A percentile compares a stretch with the other conserved stretches of the same genome.
phyloP scores from a whole-genome alignment of 2,888 invertebrate species.

The Oxycera nigricornis region DNA sequence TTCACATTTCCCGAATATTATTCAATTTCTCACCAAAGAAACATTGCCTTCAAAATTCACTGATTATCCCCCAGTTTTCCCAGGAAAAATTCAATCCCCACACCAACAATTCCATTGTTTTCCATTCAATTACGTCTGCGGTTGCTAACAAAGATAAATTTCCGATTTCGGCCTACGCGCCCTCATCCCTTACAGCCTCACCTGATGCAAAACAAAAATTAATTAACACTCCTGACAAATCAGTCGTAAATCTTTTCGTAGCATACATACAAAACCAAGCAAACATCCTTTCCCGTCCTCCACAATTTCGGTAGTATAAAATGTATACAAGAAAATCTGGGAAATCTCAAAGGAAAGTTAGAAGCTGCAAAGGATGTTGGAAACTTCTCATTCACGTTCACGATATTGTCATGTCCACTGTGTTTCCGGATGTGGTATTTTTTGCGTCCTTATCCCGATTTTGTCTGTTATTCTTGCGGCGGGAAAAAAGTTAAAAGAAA shows the following conservation, averaged over 20 bases:
- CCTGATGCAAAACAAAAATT: constrained; percentile 24
- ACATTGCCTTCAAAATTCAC: too few species aligned
- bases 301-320: not conserved
- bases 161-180: not conserved
- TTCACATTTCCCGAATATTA: too few species aligned
- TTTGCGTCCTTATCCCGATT: not conserved
- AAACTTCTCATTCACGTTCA: not conserved
- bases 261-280: constrained; percentile 11
- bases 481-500: not conserved
- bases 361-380: not conserved
- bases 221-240: constrained; percentile 38
- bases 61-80: too few species aligned
- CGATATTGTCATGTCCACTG: not conserved
- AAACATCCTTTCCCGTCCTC: not conserved
- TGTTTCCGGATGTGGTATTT: not conserved
- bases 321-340: not conserved
- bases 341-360: not conserved
- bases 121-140: constrained; percentile 12
- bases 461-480: not conserved
- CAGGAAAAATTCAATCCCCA: too few species aligned
- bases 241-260: constrained; percentile 29
- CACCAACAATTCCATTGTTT: not conserved
- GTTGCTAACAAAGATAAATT: not conserved
- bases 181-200: not conserved
- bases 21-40: too few species aligned